Percentiles rank a stretch among this genome's conserved stretches.
phyloP scores from a whole-genome alignment of 2,113 vertebrate species.

The Canis aureus region DNA sequence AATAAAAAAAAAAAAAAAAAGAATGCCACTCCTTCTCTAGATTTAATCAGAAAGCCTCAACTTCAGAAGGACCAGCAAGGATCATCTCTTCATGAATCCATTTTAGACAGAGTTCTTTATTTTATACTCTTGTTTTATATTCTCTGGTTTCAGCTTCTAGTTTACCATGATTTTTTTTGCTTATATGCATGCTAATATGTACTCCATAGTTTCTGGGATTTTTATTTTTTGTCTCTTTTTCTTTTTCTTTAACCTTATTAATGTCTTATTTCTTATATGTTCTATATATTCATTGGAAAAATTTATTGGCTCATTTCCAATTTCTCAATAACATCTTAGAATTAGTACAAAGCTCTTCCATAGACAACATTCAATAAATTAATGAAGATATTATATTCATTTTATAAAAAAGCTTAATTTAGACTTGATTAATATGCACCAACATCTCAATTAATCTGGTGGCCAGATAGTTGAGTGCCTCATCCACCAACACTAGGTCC shows the following conservation, averaged over 20 bases:
- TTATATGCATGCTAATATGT: not conserved
- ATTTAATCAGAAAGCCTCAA: not conserved
- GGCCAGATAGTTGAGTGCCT: not conserved
- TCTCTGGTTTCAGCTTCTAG: not conserved
- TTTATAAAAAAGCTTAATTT: not conserved
- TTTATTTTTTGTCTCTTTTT: not conserved
- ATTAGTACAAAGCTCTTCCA: not conserved
- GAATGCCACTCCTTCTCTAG: not conserved
- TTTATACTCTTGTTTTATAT: not conserved
- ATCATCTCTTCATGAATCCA: too few species aligned
- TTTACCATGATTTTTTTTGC: not conserved
- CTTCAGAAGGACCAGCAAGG: not conserved
- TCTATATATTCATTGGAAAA: constrained; percentile 4
- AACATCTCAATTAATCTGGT: not conserved
- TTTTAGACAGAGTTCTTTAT: not conserved
- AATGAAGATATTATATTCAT: not conserved
- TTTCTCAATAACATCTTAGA: constrained; percentile 15
- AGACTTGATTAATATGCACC: not conserved
- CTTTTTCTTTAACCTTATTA: constrained; percentile 26
- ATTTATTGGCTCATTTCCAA: not conserved
- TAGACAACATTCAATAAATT: not conserved
- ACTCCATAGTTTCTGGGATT: not conserved
- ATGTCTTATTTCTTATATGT: not conserved
- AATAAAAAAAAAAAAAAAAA: too few species aligned
- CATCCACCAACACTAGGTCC: not conserved